Evolutionary conservation across 2,888 invertebrate species (phyloP).

Genomic region (Amphipoea lucens): DNA sequence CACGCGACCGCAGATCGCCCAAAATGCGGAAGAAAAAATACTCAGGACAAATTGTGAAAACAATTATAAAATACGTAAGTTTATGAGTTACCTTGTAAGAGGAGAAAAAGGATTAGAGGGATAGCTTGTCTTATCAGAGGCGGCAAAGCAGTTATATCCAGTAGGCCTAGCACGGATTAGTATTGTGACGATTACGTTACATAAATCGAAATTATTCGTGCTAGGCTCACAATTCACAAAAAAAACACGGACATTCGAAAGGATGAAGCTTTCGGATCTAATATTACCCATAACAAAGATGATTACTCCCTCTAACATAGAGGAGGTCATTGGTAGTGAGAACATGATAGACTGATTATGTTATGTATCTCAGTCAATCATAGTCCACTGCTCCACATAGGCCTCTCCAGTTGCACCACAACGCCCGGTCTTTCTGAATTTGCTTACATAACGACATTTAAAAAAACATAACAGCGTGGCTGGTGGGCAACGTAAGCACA

Average conservation of each 20-base stretch:
- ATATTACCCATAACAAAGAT: not conserved
- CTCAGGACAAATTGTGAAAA: conserved; percentile 22
- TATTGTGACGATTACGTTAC: not conserved
- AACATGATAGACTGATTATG: no score
- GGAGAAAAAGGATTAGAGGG: not conserved
- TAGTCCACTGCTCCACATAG: not conserved
- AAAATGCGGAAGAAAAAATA: no score
- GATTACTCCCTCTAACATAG: no score
- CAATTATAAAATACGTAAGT: conserved; percentile 10
- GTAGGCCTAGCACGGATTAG: not conserved
- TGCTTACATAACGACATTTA: no score
- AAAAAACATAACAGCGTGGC: not conserved
- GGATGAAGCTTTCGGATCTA: no score
- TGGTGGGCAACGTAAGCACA: not conserved
- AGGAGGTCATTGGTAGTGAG: no score
- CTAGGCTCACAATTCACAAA: not conserved
- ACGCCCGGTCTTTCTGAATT: not conserved
- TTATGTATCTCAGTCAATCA: not conserved
- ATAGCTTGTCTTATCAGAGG: not conserved
- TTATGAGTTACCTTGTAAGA: not conserved
- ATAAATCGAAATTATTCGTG: not conserved
- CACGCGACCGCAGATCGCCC: not conserved
- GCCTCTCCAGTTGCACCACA: not conserved
- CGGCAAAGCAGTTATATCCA: not conserved
- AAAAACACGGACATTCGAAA: not conserved